phyloP scores from a whole-genome alignment of 53 echinoderm and acorn worm genomes.

The Crossaster papposus region DNA sequence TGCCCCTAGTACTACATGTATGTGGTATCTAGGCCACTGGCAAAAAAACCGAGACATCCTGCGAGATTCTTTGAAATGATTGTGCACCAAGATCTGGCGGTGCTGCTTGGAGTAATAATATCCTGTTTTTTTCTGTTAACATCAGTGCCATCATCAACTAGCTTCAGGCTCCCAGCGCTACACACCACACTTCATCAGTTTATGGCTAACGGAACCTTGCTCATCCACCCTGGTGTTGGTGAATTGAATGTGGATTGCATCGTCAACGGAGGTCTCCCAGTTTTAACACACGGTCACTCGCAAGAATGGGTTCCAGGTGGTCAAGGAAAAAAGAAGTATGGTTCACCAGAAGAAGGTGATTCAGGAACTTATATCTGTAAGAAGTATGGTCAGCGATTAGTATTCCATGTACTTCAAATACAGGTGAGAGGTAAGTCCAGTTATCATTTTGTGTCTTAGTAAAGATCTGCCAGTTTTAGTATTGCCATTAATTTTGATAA shows the following conservation, averaged over 20 bases:
- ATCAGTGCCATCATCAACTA: not conserved
- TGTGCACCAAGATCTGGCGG: too few species aligned
- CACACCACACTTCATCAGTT: not conserved
- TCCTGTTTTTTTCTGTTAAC: not conserved
- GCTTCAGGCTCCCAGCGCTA: not conserved
- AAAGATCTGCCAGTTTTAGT: not conserved
- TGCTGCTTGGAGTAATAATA: not conserved
- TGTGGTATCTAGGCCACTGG: too few species aligned
- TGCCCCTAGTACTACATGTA: too few species aligned
- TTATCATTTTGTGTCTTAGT: not conserved
- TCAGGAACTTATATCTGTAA: constrained; percentile 23
- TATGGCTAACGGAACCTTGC: constrained; percentile 27
- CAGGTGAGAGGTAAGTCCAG: constrained; percentile 42
- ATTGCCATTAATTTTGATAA: too few species aligned
- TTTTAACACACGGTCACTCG: not conserved
- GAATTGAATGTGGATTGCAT: constrained; percentile 7
- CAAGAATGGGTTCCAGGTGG: not conserved
- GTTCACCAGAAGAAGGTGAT: not conserved
- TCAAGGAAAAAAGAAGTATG: not conserved
- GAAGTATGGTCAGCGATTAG: not conserved
- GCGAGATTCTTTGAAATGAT: too few species aligned
- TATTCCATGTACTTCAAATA: not conserved
- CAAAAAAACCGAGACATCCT: too few species aligned
- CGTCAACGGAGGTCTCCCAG: not conserved
- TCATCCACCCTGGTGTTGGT: constrained; percentile 39